Evolutionary conservation across 2,888 invertebrate genomes (phyloP).

Genomic region (Drosophila subquinaria): DNA sequence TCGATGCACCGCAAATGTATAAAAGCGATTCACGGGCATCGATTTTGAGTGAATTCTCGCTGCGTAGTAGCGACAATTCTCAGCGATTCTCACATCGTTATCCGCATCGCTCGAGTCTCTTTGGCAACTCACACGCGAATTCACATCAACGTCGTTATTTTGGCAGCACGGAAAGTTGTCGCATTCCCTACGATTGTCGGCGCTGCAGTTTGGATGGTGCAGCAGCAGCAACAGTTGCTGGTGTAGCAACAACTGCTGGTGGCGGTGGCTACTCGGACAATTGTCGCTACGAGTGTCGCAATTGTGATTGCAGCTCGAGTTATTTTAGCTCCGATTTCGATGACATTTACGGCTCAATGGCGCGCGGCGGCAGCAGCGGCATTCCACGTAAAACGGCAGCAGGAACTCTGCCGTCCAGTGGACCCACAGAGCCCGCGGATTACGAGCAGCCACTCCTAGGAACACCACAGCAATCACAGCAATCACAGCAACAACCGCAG

Average conservation of each 20-base stretch:
- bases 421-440: conserved; percentile 29
- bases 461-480: conserved; percentile 27
- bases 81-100: conserved; percentile 70
- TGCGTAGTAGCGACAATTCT: conserved; percentile 84
- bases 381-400: conserved; percentile 83
- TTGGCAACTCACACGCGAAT: conserved; percentile 70
- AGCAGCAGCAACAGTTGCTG: conserved; percentile 14
- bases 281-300: conserved; percentile 85
- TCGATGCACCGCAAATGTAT: conserved; percentile 83
- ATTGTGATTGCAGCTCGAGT: conserved; percentile 85
- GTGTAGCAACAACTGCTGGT: conserved; percentile 30
- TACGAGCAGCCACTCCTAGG: conserved; percentile 20
- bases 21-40: conserved; percentile 85
- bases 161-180: conserved; percentile 85
- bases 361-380: conserved; percentile 74
- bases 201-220: conserved; percentile 85
- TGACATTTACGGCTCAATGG: conserved; percentile 82
- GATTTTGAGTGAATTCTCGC: conserved; percentile 84
- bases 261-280: conserved; percentile 83
- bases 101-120: conserved; percentile 76
- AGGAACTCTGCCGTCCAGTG: conserved; percentile 77
- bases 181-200: conserved; percentile 84
- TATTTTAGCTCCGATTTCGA: conserved; percentile 86
- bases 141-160: conserved; percentile 83
- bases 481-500: conserved; percentile 40